Evolutionary conservation across 1,140 invertebrate genomes (phyloP).

Genomic region (Gerris buenoi): DNA sequence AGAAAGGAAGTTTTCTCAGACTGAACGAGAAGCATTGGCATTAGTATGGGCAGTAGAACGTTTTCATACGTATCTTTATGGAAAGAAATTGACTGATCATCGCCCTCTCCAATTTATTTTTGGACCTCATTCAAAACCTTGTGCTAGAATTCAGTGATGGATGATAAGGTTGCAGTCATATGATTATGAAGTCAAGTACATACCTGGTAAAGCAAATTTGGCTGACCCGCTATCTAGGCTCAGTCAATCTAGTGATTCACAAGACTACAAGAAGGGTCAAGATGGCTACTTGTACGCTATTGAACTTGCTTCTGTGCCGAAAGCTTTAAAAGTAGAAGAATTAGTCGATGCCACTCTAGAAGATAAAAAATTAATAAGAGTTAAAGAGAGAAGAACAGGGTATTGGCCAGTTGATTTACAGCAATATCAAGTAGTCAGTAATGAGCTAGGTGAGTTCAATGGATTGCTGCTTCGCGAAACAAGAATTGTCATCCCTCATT

Average conservation of each 20-base stretch:
- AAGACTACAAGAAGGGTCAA: neutral
- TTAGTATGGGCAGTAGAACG: neutral
- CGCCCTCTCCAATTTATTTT: neutral
- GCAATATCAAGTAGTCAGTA: neutral
- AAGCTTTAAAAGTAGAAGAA: neutral
- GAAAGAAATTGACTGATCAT: neutral
- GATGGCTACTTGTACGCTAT: too few species aligned
- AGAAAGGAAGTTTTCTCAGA: neutral
- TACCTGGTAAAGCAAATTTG: neutral
- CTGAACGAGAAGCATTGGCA: neutral
- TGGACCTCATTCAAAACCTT: neutral
- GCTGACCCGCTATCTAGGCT: neutral
- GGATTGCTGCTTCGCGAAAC: neutral
- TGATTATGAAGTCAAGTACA: neutral
- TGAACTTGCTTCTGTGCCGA: neutral
- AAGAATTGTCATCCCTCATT: neutral
- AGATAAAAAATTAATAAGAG: neutral
- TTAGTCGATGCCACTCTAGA: neutral
- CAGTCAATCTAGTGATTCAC: neutral
- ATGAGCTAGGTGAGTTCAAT: neutral
- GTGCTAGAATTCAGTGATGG: neutral
- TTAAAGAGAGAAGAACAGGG: neutral
- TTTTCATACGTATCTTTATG: neutral
- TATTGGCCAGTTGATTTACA: neutral
- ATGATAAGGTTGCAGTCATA: neutral